Evolutionary conservation across 2,113 vertebrate species (phyloP), one percentile per base, ranked within the genome.

Genomic region (Ploceus nigricollis): DNA sequence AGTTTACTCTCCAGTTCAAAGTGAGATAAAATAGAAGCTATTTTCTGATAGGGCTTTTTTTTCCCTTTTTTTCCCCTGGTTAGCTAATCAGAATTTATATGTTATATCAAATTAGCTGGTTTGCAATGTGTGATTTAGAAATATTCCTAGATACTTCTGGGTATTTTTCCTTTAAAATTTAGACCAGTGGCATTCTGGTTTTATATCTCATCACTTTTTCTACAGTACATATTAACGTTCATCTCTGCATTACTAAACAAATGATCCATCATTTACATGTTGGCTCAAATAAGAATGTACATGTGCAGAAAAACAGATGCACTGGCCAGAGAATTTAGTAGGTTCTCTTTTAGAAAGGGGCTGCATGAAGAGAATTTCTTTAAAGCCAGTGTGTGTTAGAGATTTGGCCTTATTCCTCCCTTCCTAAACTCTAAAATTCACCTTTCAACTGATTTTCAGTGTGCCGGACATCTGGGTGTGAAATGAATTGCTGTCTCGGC

Each of bases 401-500:
- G 44, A 80, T 50, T 82, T 72, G 79, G 23, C 50, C 23, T 89
- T 81, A 60, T 75, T 70, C 66, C 68, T 95, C n/a, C 24, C 35
- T 90, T 96, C 45, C 73, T 86, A 53, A 92, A 87, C 28, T 96
- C 76, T 79, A 73, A 85, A 93, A 88, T 91, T 58, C 70, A 81
- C 39, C 69, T 96, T 96, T 91, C 63, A 65, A 57, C 89, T 88
- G 82, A 71, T 78, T 56, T 94, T 94, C 54, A 56, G 25, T 48
- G 44, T 64, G 51, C 90, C 33, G 11, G 90, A 94, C 94, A 81
- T 83, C 65, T 92, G 76, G 68, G 25, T 97, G 86, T 93, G 95
- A 97, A 94, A 89, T 94, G 91, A 77, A 72, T 63, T 76, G 24
- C 57, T 97, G 81, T 97, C 96, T 66, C 11, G 17, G 84, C 68